Conservation (phyloP, 2,797 vertebrate species). For the Picus viridis region DNA sequence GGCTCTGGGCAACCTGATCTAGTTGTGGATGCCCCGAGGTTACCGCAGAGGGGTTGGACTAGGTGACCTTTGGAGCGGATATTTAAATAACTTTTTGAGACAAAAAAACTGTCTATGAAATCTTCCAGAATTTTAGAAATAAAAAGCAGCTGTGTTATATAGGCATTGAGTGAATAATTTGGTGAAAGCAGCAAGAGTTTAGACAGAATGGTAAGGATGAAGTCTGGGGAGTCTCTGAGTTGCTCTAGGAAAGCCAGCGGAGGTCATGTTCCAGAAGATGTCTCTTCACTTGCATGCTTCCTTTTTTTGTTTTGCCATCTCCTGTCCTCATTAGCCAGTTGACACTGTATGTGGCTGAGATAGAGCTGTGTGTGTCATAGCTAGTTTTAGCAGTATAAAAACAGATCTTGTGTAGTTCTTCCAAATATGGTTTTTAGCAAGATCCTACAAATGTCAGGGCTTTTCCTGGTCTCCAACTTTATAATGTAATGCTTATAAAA, state of each 20-base stretch:
- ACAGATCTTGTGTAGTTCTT: not conserved
- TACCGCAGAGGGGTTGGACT: too few species aligned
- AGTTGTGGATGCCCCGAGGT: too few species aligned
- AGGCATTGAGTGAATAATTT: not conserved
- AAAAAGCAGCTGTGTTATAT: not conserved
- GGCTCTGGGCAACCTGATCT: too few species aligned
- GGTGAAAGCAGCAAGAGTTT: not conserved
- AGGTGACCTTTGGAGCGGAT: too few species aligned
- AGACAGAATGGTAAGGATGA: not conserved
- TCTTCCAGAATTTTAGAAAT: too few species aligned
- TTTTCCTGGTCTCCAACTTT: slow-evolving; percentile 22
- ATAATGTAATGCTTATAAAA: not conserved
- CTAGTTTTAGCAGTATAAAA: not conserved
- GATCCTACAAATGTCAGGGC: not conserved
- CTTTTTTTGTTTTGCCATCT: not conserved
- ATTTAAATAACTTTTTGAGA: too few species aligned
- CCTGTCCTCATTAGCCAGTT: accelerated
- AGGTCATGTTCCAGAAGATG: not conserved
- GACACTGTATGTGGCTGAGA: not conserved
- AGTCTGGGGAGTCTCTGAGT: not conserved
- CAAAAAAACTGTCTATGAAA: too few species aligned
- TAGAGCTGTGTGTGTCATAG: not conserved
- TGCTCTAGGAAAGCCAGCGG: not conserved
- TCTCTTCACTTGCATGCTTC: not conserved
- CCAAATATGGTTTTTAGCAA: not conserved